Percentiles rank a stretch among this genome's conserved stretches.
These are phyloP conservation scores for Eristalis arbustorum DNA, from an alignment of 2,888 invertebrate species.

Conservation along the genomic window DNA sequence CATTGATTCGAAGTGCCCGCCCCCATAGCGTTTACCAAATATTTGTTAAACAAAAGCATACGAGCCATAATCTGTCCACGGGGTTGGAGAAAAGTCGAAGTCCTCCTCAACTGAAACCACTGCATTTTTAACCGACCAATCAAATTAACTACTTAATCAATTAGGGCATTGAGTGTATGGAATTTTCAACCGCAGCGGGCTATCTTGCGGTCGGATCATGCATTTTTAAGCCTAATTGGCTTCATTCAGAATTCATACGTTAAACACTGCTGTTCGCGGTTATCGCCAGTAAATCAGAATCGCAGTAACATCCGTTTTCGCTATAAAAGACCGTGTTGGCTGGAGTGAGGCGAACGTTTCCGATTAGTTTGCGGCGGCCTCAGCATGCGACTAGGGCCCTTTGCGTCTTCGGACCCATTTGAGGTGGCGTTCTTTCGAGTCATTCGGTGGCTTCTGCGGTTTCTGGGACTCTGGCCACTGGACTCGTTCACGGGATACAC, in stretches of 20 bases:
- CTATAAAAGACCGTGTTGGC: too few species aligned
- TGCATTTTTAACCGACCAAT: background rate
- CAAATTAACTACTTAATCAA: background rate
- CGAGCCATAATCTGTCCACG: background rate
- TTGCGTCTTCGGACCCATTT: conserved; percentile 26
- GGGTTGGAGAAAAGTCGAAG: background rate
- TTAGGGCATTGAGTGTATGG: background rate
- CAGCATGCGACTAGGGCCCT: background rate
- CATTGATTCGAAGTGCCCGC: background rate
- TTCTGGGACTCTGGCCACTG: conserved; percentile 40
- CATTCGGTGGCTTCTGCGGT: conserved; percentile 5
- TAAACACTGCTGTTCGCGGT: background rate
- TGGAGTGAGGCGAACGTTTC: background rate
- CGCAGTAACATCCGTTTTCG: background rate
- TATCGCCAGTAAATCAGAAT: background rate
- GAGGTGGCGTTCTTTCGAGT: conserved; percentile 29
- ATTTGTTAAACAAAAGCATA: background rate
- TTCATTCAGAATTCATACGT: background rate
- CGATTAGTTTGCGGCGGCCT: background rate
- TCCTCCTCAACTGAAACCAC: background rate
- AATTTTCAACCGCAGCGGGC: background rate
- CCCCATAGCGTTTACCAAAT: background rate
- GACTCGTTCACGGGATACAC: conserved; percentile 2
- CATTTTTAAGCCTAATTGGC: background rate
- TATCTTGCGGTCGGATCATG: background rate